Evolutionary conservation across 2,113 vertebrate genomes (phyloP).

Genomic region (Lontra canadensis): DNA sequence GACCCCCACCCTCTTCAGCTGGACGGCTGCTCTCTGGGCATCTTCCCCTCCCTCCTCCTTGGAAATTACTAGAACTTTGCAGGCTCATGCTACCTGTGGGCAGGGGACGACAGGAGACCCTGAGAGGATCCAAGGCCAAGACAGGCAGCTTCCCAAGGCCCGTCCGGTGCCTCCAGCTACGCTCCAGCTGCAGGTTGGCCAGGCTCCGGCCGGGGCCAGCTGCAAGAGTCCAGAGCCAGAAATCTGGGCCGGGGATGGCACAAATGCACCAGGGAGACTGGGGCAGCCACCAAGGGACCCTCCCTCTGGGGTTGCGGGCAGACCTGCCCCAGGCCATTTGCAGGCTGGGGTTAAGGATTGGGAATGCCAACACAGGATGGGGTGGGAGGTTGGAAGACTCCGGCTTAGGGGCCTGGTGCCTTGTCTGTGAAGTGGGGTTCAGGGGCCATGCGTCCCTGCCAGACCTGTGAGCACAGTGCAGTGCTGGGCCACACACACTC

Average conservation of each 20-base stretch:
- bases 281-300: neutral
- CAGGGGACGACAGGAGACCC: accelerated
- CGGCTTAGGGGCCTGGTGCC: neutral
- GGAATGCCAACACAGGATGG: neutral
- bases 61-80: neutral
- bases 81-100: neutral
- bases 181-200: neutral
- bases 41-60: neutral
- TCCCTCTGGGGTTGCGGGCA: too few relatives aligned
- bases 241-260: neutral
- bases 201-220: neutral
- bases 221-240: neutral
- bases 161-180: neutral
- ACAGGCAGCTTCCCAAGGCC: neutral
- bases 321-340: accelerated
- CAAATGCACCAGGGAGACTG: accelerated
- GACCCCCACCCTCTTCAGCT: neutral
- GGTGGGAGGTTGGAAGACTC: neutral
- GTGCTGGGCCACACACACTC: accelerated
- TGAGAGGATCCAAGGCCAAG: neutral
- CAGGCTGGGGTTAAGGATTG: neutral
- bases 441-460: too few relatives aligned
- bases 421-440: neutral
- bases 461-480: neutral
- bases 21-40: too few relatives aligned